Evolutionary conservation across 2,888 invertebrate species (phyloP).

Genomic region (Harpalus rufipes): DNA sequence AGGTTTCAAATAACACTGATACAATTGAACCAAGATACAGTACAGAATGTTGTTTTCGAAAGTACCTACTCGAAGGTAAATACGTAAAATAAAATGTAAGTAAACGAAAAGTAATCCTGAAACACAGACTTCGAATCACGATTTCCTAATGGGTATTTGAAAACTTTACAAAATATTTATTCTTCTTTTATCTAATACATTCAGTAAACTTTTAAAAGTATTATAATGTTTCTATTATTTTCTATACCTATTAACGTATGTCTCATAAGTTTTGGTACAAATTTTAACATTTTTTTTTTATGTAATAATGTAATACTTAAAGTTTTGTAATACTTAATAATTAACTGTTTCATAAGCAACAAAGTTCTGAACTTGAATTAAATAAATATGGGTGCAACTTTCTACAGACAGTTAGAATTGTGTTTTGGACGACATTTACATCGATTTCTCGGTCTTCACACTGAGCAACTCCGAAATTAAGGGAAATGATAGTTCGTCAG

Average conservation of each 20-base stretch:
- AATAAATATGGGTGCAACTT: too few species aligned
- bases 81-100: neutral
- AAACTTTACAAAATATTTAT: neutral
- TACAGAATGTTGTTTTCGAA: neutral
- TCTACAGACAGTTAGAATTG: too few species aligned
- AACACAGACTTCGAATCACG: neutral
- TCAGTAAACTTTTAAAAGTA: neutral
- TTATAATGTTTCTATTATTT: constrained; percentile 1
- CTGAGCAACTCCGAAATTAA: too few species aligned
- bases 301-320: too few species aligned
- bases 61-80: neutral
- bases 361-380: too few species aligned
- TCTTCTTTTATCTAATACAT: neutral
- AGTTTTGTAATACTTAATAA: too few species aligned
- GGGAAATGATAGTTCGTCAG: too few species aligned
- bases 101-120: constrained; percentile 11
- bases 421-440: too few species aligned
- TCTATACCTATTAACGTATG: neutral
- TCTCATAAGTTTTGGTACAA: too few species aligned
- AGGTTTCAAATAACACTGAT: neutral
- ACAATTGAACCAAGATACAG: neutral
- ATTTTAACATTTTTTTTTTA: too few species aligned
- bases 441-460: too few species aligned
- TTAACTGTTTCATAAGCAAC: too few species aligned
- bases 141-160: constrained; percentile 4